Conservation (phyloP, 2,113 vertebrate genomes). For the Notarius lentiginosus region DNA sequence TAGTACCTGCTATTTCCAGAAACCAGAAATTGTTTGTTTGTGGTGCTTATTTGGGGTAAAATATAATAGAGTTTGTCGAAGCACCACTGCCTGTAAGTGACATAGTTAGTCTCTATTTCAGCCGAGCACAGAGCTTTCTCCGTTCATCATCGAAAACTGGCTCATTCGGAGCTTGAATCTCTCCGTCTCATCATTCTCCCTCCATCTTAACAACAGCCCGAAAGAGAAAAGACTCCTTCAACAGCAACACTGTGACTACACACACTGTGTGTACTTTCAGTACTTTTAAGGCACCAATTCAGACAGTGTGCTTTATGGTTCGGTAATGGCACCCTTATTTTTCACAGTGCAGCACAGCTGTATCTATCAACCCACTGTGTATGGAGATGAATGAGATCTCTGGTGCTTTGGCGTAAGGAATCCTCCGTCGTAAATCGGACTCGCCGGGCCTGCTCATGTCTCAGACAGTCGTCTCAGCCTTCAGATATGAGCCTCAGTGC, state of each 20-base stretch:
- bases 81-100: not conserved
- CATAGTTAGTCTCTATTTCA: not conserved
- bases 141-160: conserved; percentile 11
- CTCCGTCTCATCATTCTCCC: not conserved
- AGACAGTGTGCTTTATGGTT: conserved; percentile 49
- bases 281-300: conserved; percentile 20
- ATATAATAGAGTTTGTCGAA: conserved; percentile 7
- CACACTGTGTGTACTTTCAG: conserved; percentile 20
- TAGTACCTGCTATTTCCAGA: conserved; percentile 1
- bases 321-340: conserved; percentile 48
- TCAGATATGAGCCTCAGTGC: conserved; percentile 44
- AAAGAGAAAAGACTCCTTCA: conserved; percentile 8
- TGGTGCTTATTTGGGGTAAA: conserved; percentile 1
- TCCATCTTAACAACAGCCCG: not conserved
- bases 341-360: conserved; percentile 44
- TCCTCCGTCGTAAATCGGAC: conserved; percentile 48
- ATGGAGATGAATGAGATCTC: conserved; percentile 50
- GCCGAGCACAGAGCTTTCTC: not conserved
- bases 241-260: conserved; percentile 3
- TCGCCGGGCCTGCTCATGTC: conserved; percentile 29
- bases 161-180: not conserved
- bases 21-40: not conserved
- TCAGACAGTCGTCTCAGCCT: conserved; percentile 42
- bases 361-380: conserved; percentile 47
- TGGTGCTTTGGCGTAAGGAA: conserved; percentile 38